phyloP scores from a whole-genome alignment of 1,140 invertebrate genomes.

The Harpegnathos saltator region DNA sequence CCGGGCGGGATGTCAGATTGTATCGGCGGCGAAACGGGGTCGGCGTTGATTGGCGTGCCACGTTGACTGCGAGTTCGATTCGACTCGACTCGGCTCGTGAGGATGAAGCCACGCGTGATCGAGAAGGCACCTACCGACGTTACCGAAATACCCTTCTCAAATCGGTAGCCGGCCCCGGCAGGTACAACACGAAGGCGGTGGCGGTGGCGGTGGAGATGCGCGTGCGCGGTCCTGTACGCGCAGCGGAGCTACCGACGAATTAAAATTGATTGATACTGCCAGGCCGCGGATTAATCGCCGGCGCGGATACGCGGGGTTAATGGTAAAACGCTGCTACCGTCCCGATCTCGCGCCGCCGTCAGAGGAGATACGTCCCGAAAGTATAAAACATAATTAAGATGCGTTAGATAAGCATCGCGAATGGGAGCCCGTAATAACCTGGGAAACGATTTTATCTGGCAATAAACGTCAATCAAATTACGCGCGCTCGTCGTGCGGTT shows the following conservation, averaged over 20 bases:
- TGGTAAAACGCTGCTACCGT: constrained; percentile 48
- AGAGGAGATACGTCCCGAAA: constrained; percentile 7
- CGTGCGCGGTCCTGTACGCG: constrained; percentile 29
- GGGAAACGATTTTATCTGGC: constrained; percentile 48
- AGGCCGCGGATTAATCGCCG: constrained; percentile 27
- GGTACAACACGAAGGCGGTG: constrained; percentile 18
- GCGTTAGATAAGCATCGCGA: constrained; percentile 53
- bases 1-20: constrained; percentile 65
- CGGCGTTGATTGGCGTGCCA: constrained; percentile 72
- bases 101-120: constrained; percentile 56
- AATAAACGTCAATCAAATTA: constrained; percentile 57
- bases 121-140: constrained; percentile 7
- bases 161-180: constrained; percentile 47
- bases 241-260: constrained; percentile 63
- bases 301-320: constrained; percentile 13
- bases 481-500: background rate
- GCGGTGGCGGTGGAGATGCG: background rate
- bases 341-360: constrained; percentile 20
- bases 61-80: constrained; percentile 55
- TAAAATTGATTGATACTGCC: constrained; percentile 70
- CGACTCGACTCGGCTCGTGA: background rate
- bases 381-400: constrained; percentile 58
- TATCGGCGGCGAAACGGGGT: constrained; percentile 64
- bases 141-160: constrained; percentile 52
- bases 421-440: constrained; percentile 49